Percentiles rank a stretch among this genome's conserved stretches.
These are phyloP conservation scores for Polietes domitor DNA, from an alignment of 2,888 invertebrate species.

Conservation along the genomic window DNA sequence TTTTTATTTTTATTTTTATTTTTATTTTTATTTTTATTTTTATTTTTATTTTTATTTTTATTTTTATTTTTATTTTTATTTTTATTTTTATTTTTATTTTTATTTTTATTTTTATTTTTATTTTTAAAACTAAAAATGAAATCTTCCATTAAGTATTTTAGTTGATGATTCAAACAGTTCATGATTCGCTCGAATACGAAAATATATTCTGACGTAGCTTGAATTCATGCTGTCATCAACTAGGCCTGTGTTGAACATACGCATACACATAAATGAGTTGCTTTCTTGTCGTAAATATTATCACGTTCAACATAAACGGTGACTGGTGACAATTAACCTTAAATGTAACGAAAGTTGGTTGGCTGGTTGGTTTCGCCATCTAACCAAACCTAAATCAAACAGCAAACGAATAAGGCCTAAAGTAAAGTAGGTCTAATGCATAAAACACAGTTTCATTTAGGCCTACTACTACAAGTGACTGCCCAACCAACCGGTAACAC, in stretches of 20 bases:
- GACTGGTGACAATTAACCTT: conserved; percentile 1
- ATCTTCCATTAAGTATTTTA: too few species aligned
- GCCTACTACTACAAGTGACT: background rate
- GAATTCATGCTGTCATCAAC: too few species aligned
- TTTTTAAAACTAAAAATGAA: background rate
- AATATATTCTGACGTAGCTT: too few species aligned
- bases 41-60: too few species aligned
- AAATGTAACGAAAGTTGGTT: conserved; percentile 23
- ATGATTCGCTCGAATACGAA: too few species aligned
- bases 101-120: background rate
- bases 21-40: too few species aligned
- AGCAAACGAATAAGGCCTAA: conserved; percentile 4
- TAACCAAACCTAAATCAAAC: background rate
- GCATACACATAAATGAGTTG: too few species aligned
- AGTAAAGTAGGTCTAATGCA: conserved; percentile 18
- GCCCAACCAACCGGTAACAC: background rate
- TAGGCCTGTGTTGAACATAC: too few species aligned
- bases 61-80: too few species aligned
- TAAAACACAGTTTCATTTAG: background rate
- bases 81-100: too few species aligned
- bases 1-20: too few species aligned
- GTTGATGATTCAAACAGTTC: too few species aligned
- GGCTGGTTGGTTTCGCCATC: conserved; percentile 2
- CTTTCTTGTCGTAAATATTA: background rate
- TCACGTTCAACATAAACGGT: background rate